Conservation (phyloP, 2,113 vertebrate species). For the Falcunculus frontatus region DNA sequence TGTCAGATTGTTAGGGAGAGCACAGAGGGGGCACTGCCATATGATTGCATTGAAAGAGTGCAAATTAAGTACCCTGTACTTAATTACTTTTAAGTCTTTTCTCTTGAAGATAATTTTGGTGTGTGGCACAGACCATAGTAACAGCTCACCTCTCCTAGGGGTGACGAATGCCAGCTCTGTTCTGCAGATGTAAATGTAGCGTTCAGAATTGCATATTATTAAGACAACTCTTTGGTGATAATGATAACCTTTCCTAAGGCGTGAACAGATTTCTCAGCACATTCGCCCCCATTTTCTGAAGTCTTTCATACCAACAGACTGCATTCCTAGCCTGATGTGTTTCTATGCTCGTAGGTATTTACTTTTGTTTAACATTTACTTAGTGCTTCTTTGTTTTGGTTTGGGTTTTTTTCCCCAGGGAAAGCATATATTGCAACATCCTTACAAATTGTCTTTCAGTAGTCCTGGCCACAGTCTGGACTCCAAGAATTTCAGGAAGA, state of each 20-base stretch:
- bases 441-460: not conserved
- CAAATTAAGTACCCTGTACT: not conserved
- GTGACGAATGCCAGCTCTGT: not conserved
- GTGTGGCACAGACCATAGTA: not conserved
- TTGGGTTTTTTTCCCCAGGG: not conserved
- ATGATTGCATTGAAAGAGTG: not conserved
- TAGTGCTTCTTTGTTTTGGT: not conserved
- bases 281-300: not conserved
- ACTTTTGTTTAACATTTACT: conserved; percentile 56
- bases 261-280: not conserved
- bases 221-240: not conserved
- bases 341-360: conserved; percentile 1
- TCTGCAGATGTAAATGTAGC: not conserved
- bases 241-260: not conserved
- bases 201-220: not conserved
- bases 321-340: conserved; percentile 2
- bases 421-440: conserved; percentile 18
- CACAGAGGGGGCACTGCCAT: not conserved
- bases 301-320: not conserved
- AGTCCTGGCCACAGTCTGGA: not conserved
- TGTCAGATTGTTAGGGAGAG: not conserved
- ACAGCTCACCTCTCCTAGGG: not conserved
- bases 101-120: not conserved
- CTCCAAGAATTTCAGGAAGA: not conserved
- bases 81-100: not conserved